Evolutionary conservation across 1,140 invertebrate species (phyloP), one percentile per base, ranked within the genome.

Genomic region (Bombyx mandarina): DNA sequence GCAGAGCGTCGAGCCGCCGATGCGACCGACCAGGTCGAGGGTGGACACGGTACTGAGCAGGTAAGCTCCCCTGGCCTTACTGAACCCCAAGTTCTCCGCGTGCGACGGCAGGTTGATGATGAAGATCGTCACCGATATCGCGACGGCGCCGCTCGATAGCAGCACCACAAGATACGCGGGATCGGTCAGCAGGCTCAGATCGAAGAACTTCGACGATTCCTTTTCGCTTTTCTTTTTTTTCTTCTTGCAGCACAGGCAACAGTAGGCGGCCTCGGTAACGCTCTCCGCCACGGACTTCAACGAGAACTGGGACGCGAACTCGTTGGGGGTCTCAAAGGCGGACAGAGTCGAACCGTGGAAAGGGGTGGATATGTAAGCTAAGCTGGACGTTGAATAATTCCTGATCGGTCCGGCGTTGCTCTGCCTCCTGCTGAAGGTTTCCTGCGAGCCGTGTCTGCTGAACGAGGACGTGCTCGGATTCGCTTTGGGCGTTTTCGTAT

Each of bases 41-140:
- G 92, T 89, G 0, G 94, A 95, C 0, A 96, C 93, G 3, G 93
- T 92, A 46, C 94, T 95, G 6, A 96, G 86, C 3, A 96, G 73
- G 52, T 91, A 90, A 1, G 93, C 92, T 0, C 91, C 91, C 61
- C 89, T 79, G 8, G 90, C 88, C 70, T 94, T 94, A 71, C 92
- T 89, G 70, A 93, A 95, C 0, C 90, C 90, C 8, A 95, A 80
- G 3, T 88, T 88, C 26, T 90, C 79, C 1, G 94, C 94, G 76
- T 95, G 95, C 0, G 91, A 90, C 8, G 94, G 94, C 57, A 96
- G 77, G 1, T 95, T 69, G 47, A 96, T 95, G 3, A 95, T 92
- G 65, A 96, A 95, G 79, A 96, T 96, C 0, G 94, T 96, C 65
- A 95, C 95, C 48, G 94, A 94, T 54, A 96, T 94, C 9, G 94